Conservation (phyloP, 2,888 invertebrate genomes). For the Nezara viridula region DNA sequence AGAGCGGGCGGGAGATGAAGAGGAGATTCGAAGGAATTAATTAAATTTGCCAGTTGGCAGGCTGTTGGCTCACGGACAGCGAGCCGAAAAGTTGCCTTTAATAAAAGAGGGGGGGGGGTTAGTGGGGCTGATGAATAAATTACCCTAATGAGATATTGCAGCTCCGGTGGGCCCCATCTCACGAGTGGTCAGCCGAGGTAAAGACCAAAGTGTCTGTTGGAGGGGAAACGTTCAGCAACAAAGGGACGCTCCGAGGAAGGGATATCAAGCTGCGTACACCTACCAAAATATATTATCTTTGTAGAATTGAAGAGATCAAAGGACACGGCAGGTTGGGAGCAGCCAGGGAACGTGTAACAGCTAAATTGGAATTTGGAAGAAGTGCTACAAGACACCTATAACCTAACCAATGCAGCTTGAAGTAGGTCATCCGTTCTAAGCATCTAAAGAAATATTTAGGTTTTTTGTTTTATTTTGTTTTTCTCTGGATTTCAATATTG, state of each 20-base stretch:
- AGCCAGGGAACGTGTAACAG: background rate
- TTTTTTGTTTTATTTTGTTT: too few species aligned
- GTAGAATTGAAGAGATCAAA: background rate
- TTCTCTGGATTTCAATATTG: too few species aligned
- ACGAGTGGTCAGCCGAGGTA: background rate
- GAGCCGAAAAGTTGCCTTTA: background rate
- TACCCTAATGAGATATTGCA: slow-evolving; percentile 11
- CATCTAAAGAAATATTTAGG: too few species aligned
- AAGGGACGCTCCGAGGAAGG: background rate
- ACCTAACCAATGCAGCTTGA: too few species aligned
- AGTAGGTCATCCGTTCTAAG: too few species aligned
- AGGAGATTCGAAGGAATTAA: background rate
- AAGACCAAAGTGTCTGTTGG: background rate
- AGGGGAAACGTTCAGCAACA: background rate
- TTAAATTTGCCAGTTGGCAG: background rate
- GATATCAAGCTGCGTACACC: background rate
- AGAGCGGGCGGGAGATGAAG: background rate
- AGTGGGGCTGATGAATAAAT: background rate
- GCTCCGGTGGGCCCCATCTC: background rate
- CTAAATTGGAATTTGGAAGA: background rate
- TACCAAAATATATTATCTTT: background rate
- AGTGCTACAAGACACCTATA: too few species aligned
- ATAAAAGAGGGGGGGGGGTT: background rate
- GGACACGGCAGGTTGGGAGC: background rate
- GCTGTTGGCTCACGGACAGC: background rate